phyloP scores from a whole-genome alignment of 2,888 invertebrate genomes.

The Nowickia ferox region DNA sequence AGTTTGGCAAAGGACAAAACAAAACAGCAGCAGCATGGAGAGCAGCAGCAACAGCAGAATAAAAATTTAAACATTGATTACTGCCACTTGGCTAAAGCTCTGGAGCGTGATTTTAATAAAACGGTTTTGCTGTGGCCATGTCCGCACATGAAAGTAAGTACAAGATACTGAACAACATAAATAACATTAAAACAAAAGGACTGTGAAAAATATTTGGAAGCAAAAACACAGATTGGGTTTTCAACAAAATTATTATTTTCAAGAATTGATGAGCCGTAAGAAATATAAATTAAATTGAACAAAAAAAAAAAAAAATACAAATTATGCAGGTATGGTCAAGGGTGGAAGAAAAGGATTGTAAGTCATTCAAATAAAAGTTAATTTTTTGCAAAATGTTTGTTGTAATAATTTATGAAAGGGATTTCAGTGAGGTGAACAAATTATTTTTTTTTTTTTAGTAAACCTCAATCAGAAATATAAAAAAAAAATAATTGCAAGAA shows the following conservation, averaged over 20 bases:
- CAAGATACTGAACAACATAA: slow-evolving; percentile 23
- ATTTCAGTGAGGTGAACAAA: not conserved
- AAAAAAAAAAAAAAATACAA: not conserved
- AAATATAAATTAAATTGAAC: not conserved
- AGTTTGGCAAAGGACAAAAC: not conserved
- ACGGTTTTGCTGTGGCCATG: slow-evolving; percentile 83
- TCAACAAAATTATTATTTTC: not conserved
- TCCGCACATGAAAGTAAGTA: slow-evolving; percentile 83
- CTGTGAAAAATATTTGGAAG: not conserved
- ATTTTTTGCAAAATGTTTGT: not conserved
- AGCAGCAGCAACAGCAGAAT: slow-evolving; percentile 38
- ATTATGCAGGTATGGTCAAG: not conserved
- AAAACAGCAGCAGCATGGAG: slow-evolving; percentile 16
- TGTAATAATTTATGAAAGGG: not conserved
- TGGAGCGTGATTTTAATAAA: slow-evolving; percentile 81
- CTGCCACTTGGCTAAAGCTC: slow-evolving; percentile 81
- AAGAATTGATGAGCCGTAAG: slow-evolving; percentile 14
- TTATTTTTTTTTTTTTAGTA: too few species aligned
- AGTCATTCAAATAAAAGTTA: not conserved
- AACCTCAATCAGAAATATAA: too few species aligned
- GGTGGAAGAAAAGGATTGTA: not conserved
- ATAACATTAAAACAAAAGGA: not conserved
- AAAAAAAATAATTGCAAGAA: too few species aligned
- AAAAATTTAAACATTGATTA: slow-evolving; percentile 75
- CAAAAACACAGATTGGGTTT: not conserved